Base-by-base conservation (phyloP, 2,113 vertebrate genomes). In the Eupsittula cactorum region DNA sequence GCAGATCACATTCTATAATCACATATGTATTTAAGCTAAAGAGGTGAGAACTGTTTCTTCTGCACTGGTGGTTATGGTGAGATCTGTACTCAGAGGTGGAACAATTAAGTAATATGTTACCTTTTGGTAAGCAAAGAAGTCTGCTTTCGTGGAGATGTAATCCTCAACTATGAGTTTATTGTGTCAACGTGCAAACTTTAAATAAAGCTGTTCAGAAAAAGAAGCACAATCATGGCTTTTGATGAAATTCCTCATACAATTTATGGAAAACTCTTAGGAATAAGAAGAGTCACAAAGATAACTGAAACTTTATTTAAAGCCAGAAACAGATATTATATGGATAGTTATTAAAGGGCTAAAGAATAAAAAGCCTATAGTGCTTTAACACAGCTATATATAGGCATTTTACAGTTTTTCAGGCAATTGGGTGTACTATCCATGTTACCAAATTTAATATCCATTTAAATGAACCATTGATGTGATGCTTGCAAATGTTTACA, bases 321-420 rank as follows among this genome's bases (percentile, higher is more conserved):
- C 63, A 78, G 70, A 92, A 92, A 82, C 62, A 86, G 68, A 74
- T 92, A 39, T 64, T 89, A 75, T 86, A 62, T 91, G 96, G 96
- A 92, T 96, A 96, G 96, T 46, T 97, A 84, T 88, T 93, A 95
- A 98, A 98, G 98, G 98, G 98, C 98, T 98, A 98, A 96, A 89
- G 70, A 80, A 95, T 91, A 91, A 88, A 96, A 87, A 88, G 91
- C 96, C 93, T 94, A 13, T 88, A 69, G 16, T 88, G 80, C 85
- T 92, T 88, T 67, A 62, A 73, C 59, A 92, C 53, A 81, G 79
- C 63, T 86, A 59, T 46, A 35, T 47, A 13, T 60, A 96, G 86
- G 91, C 76, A 82, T 96, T 94, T 46, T 82, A 33, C 53, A 70
- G 57, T 24, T 90, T 82, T 89, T 95, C 76, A 94, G 94, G 35